Percentiles rank a stretch among this genome's conserved stretches.
These are phyloP conservation scores for Teleogryllus occipitalis DNA, from an alignment of 1,140 invertebrate genomes.

Conservation along the genomic window DNA sequence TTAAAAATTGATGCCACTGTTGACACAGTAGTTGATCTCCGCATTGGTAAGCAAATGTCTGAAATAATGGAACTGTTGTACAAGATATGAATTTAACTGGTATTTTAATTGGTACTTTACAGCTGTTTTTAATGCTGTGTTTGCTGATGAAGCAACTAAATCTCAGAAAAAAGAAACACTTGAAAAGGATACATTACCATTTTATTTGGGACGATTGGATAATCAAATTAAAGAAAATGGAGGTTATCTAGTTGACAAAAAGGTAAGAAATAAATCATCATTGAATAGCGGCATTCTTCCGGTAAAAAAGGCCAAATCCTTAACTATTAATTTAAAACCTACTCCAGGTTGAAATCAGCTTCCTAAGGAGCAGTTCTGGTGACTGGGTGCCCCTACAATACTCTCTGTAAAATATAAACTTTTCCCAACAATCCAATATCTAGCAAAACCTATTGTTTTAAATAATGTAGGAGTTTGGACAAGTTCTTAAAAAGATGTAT, in stretches of 20 bases:
- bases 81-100: background rate
- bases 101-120: slow-evolving; percentile 6
- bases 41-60: slow-evolving; percentile 27
- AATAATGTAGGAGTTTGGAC: too few species aligned
- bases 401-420: too few species aligned
- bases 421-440: too few species aligned
- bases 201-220: slow-evolving; percentile 38
- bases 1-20: slow-evolving; percentile 26
- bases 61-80: background rate
- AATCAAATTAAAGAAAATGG: slow-evolving; percentile 44
- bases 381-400: too few species aligned
- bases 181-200: slow-evolving; percentile 33
- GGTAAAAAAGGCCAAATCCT: too few species aligned
- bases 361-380: too few species aligned
- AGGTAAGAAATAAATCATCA: slow-evolving; percentile 31
- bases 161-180: slow-evolving; percentile 29
- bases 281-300: too few species aligned
- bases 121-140: slow-evolving; percentile 28
- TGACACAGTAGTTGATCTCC: slow-evolving; percentile 31
- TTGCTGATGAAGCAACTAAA: slow-evolving; percentile 32
- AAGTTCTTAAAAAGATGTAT: too few species aligned
- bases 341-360: too few species aligned
- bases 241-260: slow-evolving; percentile 45
- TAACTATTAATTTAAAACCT: too few species aligned
- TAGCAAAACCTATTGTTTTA: too few species aligned